These are phyloP conservation scores for Cosmopolites sordidus DNA, from an alignment of 2,888 invertebrate genomes.

Conservation along the genomic window DNA sequence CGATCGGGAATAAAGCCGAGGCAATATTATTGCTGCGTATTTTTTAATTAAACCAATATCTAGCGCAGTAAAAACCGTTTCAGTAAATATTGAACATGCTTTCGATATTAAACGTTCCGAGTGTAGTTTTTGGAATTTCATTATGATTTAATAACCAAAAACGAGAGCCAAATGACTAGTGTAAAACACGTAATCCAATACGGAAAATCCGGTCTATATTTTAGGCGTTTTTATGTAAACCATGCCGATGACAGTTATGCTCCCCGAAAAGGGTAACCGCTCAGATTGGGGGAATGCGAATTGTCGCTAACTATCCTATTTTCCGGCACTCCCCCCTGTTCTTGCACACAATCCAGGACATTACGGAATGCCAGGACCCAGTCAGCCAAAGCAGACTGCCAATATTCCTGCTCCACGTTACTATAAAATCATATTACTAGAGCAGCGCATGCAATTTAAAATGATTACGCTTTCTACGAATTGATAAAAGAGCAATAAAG, in stretches of 20 bases:
- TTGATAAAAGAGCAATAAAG: slow-evolving; percentile 22
- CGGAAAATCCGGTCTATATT: slow-evolving; percentile 44
- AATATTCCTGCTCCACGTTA: slow-evolving; percentile 28
- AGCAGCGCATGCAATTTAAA: slow-evolving; percentile 38
- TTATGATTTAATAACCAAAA: slow-evolving; percentile 24
- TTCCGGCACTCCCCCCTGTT: slow-evolving; percentile 39
- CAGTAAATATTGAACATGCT: slow-evolving; percentile 18
- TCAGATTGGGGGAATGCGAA: slow-evolving; percentile 48
- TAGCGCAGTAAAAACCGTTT: slow-evolving; percentile 10
- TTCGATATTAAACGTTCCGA: slow-evolving; percentile 11
- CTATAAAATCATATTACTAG: slow-evolving; percentile 40
- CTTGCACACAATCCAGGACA: slow-evolving; percentile 43
- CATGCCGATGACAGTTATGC: slow-evolving; percentile 48
- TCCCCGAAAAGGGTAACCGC: slow-evolving; percentile 47
- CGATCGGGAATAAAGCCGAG: no score
- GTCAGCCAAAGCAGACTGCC: slow-evolving; percentile 23
- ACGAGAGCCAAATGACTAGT: slow-evolving; percentile 13
- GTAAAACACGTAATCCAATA: slow-evolving; percentile 33
- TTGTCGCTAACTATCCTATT: slow-evolving; percentile 50
- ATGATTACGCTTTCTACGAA: slow-evolving; percentile 31
- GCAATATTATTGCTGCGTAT: no score
- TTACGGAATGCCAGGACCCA: slow-evolving; percentile 25
- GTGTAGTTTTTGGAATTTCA: slow-evolving; percentile 23
- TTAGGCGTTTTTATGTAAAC: slow-evolving; percentile 48
- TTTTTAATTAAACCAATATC: slow-evolving; percentile 13